Evolutionary conservation across 64 coral and sea anemone genomes (phyloP).

Genomic region (Pachyseris speciosa): DNA sequence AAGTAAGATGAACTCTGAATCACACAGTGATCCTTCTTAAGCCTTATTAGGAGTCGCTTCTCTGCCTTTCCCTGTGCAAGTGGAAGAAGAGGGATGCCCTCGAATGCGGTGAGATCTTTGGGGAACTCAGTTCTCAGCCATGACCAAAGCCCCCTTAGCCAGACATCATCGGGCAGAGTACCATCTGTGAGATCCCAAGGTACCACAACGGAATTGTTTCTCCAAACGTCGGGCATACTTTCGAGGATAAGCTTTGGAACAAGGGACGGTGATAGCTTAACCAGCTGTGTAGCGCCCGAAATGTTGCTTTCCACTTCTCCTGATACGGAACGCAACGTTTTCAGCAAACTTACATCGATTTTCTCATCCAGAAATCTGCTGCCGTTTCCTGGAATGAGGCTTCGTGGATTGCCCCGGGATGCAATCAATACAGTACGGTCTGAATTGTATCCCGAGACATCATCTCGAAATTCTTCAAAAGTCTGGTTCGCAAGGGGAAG

Average conservation of each 20-base stretch:
- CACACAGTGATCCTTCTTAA: slow-evolving; percentile 76
- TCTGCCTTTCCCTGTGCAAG: slow-evolving; percentile 36
- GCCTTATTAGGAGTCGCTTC: slow-evolving; percentile 63
- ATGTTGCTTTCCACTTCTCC: slow-evolving; percentile 54
- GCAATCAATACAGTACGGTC: slow-evolving; percentile 60
- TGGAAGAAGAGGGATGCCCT: slow-evolving; percentile 82
- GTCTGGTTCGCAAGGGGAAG: slow-evolving; percentile 83
- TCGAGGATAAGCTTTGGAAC: slow-evolving; percentile 50
- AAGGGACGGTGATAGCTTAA: slow-evolving; percentile 29
- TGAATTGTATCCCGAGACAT: slow-evolving; percentile 54
- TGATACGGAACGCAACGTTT: slow-evolving; percentile 42
- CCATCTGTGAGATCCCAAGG: slow-evolving; percentile 69
- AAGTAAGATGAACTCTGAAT: slow-evolving; percentile 93
- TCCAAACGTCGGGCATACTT: slow-evolving; percentile 49
- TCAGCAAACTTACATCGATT: slow-evolving; percentile 42
- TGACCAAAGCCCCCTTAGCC: slow-evolving; percentile 86
- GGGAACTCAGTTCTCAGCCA: slow-evolving; percentile 87
- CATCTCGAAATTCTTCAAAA: slow-evolving; percentile 71
- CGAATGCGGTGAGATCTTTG: slow-evolving; percentile 80
- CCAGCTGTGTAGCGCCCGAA: slow-evolving; percentile 69
- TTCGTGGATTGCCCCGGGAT: slow-evolving; percentile 60
- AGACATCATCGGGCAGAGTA: slow-evolving; percentile 62
- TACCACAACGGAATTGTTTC: slow-evolving; percentile 31
- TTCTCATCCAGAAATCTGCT: slow-evolving; percentile 78
- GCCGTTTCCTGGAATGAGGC: slow-evolving; percentile 59